Base-by-base conservation (phyloP, 92 coral and sea anemone genomes). In the Meandrina meandrites region DNA sequence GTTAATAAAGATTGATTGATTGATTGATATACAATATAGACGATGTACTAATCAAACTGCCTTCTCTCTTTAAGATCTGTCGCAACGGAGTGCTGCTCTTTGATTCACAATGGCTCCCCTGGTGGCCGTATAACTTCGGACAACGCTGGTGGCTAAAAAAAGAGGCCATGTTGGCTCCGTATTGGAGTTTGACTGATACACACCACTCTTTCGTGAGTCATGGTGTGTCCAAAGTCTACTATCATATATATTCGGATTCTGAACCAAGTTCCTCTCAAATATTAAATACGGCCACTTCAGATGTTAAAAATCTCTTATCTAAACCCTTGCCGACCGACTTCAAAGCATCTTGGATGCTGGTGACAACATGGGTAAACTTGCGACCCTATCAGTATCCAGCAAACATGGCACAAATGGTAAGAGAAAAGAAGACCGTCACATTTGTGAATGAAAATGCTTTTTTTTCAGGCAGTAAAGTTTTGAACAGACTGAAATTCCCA, bases 341-440 rank as follows among this genome's bases (percentile, higher is more conserved):
- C 75, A 35, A n/a, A 15, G 90, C 90, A 15, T 69, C 86, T 14
- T 87, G 90, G 90, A 80, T 87, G 35, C 58, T 87, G 27, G 86
- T 80, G n/a, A 86, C 72, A 48, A 87, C 90, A 57, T 87, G 90
- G 90, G 81, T 53, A 30, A 75, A 80, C 30, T 79, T 87, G 10
- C 71, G 80, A 17, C 87, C 87, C 16, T 68, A 68, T 28, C 73
- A n/a, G 35, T 68, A 28, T 17, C 73, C 73, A 27, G 18, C 73
- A 2, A 68, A 7, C 35, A 68, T 68, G 73, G 73, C 73, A 68
- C 4, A 68, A n/a, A 30, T 7, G 66, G 57, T 28, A 9, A 27
- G 30, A 68, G 62, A 24, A 24, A 16, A 28, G 75, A 54, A 11
- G 17, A 54, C 3, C 2, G 45, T 54, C 58, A 54, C 21, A 2